Evolutionary conservation across 2,113 vertebrate genomes (phyloP).

Genomic region (Phoxinus phoxinus): DNA sequence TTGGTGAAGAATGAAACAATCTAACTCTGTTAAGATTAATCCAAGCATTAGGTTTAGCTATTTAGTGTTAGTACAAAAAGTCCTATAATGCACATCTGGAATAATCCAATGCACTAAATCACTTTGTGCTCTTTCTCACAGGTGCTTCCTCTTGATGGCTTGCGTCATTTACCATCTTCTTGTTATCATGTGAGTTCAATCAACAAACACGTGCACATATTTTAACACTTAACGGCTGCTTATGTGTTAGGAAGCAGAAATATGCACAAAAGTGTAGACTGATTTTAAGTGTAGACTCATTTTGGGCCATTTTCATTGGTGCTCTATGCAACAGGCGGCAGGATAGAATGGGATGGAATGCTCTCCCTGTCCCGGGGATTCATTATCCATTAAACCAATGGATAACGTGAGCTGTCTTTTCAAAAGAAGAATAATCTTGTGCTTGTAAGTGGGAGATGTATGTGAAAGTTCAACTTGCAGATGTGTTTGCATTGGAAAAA

Average conservation of each 20-base stretch:
- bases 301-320: background rate
- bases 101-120: background rate
- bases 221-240: background rate
- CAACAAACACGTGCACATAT: background rate
- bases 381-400: background rate
- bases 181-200: background rate
- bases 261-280: background rate
- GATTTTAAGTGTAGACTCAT: background rate
- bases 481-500: constrained; percentile 27
- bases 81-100: background rate
- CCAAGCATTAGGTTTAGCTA: background rate
- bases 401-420: background rate
- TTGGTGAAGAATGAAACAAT: background rate
- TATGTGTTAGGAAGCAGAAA: background rate
- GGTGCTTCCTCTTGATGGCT: constrained; percentile 10
- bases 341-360: background rate
- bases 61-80: background rate
- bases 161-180: background rate
- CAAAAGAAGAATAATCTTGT: background rate
- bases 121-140: constrained; percentile 11
- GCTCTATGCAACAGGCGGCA: background rate
- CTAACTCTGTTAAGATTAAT: background rate
- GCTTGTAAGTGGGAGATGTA: constrained; percentile 1
- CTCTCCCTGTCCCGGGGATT: background rate
- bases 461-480: constrained; percentile 39